These are phyloP conservation scores for Atta cephalotes DNA, from an alignment of 1,140 invertebrate genomes.

Conservation along the genomic window DNA sequence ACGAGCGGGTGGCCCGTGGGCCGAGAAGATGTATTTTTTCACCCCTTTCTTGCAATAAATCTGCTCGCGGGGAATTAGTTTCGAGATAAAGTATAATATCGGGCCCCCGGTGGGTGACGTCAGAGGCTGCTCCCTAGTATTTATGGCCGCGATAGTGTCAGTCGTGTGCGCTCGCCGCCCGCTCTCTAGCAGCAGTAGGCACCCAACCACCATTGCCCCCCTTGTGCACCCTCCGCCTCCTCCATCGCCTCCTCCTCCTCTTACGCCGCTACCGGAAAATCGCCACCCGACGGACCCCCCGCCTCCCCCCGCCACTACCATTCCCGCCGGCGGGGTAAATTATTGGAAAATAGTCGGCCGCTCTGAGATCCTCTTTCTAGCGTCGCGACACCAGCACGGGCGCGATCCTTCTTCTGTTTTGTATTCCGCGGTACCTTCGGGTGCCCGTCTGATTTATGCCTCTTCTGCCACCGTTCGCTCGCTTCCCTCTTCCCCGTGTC, in stretches of 20 bases:
- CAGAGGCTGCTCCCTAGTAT: constrained; percentile 82
- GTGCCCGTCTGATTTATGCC: constrained; percentile 76
- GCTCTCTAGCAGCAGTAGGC: constrained; percentile 64
- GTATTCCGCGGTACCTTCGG: constrained; percentile 79
- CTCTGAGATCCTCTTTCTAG: constrained; percentile 70
- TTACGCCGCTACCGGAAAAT: constrained; percentile 68
- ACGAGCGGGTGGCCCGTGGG: constrained; percentile 57
- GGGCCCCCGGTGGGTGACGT: constrained; percentile 82
- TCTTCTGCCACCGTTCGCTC: constrained; percentile 44
- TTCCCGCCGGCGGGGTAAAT: constrained; percentile 74
- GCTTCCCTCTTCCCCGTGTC: constrained; percentile 27
- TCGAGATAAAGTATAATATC: constrained; percentile 84
- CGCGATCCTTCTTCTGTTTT: constrained; percentile 80
- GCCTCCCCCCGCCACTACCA: background rate
- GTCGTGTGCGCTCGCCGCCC: constrained; percentile 76
- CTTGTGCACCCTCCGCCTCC: constrained; percentile 20
- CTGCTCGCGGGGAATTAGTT: constrained; percentile 83
- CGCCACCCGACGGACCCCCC: constrained; percentile 54
- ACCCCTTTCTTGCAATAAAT: constrained; percentile 83
- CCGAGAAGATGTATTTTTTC: constrained; percentile 78
- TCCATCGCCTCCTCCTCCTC: constrained; percentile 6
- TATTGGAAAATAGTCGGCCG: constrained; percentile 82
- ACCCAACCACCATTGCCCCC: constrained; percentile 33
- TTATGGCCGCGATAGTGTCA: constrained; percentile 83
- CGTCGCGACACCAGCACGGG: constrained; percentile 21